Base-by-base conservation (phyloP, 30 jellyfish, hydroid and myxozoan species). In the Chironex yamaguchii region DNA sequence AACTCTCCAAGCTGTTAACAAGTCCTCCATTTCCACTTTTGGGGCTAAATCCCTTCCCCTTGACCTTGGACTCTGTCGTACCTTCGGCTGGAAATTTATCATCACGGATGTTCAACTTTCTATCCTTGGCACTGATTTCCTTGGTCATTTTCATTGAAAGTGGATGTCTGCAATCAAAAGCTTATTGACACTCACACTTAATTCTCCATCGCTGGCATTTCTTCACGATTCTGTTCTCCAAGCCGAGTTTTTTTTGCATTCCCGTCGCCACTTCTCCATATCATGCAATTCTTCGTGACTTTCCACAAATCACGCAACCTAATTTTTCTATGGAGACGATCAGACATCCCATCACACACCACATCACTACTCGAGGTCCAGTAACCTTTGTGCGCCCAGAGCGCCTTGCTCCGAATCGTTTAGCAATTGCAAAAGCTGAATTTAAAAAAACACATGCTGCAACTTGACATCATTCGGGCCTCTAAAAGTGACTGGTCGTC, bases 71-170 rank as follows among this genome's bases (percentile, higher is more conserved):
- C n/a, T n/a, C n/a, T n/a, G n/a, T n/a, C n/a, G n/a, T n/a, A n/a
- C 17, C 11, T 52, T 52, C 17, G 6, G 78, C n/a, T 64, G 78
- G 78, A 64, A 26, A 26, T 64, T 64, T 30, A 22, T 64, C 78
- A 64, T 64, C 31, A 51, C 49, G 2, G 78, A 29, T n/a, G n/a
- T n/a, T n/a, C n/a, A n/a, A n/a, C n/a, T n/a, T n/a, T n/a, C n/a
- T n/a, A n/a, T n/a, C n/a, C 2, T 11, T 34, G 67, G 84, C 26
- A 76, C 84, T 71, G 84, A 71, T 71, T 71, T 71, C 36, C 84
- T 71, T 12, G 77, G 52, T 1, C 3, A 36, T 49, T 34, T 34
- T 32, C 25, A 23, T 71, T 71, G 32, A 21, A 34, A 1, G 84
- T 71, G 30, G 82, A 71, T 71, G 6, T 71, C 11, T 12, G 4